Evolutionary conservation across 2,888 invertebrate genomes (phyloP), one percentile per base, ranked within the genome.

Genomic region (Brachyopa scutellaris): DNA sequence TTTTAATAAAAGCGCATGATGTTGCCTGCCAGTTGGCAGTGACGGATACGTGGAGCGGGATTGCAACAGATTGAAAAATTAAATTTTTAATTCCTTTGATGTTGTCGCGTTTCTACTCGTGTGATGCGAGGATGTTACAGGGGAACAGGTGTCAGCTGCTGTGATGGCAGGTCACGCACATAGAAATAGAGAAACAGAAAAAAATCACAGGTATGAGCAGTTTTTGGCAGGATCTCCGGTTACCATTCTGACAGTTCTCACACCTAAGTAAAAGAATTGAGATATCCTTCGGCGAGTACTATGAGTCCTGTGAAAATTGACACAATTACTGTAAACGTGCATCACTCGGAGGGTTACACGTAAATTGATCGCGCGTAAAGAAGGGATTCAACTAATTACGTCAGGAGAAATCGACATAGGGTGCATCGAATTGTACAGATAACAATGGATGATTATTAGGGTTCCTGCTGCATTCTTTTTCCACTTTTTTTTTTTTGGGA

Each of bases 61-160:
- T 19, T 72, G 77, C 77, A 77, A 82, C 82, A 82, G 82, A 82
- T 82, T 82, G 82, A 77, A 77, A 76, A 77, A 82, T 61, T 82
- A 40, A 77, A 77, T 82, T 77, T 77, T 82, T 77, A 77, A 82
- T 82, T 72, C 64, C 33, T 47, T 77, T 82, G 77, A 82, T 82
- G 64, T 53, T 26, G 23, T n/a, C n/a, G n/a, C n/a, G n/a, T n/a
- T n/a, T n/a, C 15, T 42, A 26, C 21, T 9, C 59, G 21, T 47
- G 47, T 49, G 11, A 42, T 53, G 21, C 17, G 2, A 21, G 33
- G 33, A 26, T 38, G 36, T 21, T 6, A 26, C 15, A 61, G 0
- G 13, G 26, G 19, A 67, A 76, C 77, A 77, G 82, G 66, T 82
- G 82, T 61, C 74, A 67, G 78, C 59, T 73, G 73, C 6, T 5